These are phyloP conservation scores for Caenorhabditis elegans DNA, from an alignment of 1,140 invertebrate genomes.

Conservation along the genomic window WBcel235 BX284604.4:4405001-4405500, in stretches of 20 bases:
- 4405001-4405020: not conserved
- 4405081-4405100: too few species aligned
- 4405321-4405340: too few species aligned
- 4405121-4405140: not conserved
- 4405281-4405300: not conserved
- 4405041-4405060: not conserved
- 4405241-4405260: too few species aligned
- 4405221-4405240: not conserved
- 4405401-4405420: not conserved
- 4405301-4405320: too few species aligned
- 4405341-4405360: too few species aligned
- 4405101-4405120: not conserved
- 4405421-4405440: not conserved
- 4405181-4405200: not conserved
- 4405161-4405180: conserved; percentile 13
- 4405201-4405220: conserved; percentile 23
- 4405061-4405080: not conserved
- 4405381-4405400: not conserved
- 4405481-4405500: not conserved
- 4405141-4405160: not conserved
- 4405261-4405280: not conserved
- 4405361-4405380: too few species aligned
- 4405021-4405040: conserved; percentile 5
- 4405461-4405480: not conserved
- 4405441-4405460: not conserved